These are phyloP conservation scores for Amblyteles armatorius DNA, from an alignment of 2,888 invertebrate genomes.

Conservation along the genomic window DNA sequence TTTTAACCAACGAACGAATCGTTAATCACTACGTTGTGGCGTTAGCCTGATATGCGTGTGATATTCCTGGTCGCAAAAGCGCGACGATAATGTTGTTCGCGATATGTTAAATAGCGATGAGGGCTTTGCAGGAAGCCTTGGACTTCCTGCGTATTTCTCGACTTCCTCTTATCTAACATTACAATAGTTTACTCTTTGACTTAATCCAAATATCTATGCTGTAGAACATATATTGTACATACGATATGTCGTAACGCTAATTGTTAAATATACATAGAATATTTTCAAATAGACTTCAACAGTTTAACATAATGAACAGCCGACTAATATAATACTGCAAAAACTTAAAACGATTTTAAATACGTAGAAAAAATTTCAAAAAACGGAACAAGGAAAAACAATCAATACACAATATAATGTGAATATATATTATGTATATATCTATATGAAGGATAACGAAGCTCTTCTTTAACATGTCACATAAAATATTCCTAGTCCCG, in stretches of 20 bases:
- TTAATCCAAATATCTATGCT: constrained; percentile 9
- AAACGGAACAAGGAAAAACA: constrained; percentile 23
- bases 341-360: constrained; percentile 34
- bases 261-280: constrained; percentile 59
- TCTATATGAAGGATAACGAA: constrained; percentile 55
- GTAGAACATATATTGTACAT: constrained; percentile 48
- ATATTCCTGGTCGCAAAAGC: constrained; percentile 81
- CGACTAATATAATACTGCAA: constrained; percentile 49
- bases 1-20: constrained; percentile 11
- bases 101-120: constrained; percentile 28
- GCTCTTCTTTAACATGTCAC: constrained; percentile 48
- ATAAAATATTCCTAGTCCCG: constrained; percentile 55
- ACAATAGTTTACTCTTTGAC: constrained; percentile 30
- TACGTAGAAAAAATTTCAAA: background rate
- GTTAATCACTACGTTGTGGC: constrained; percentile 53
- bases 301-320: constrained; percentile 52
- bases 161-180: constrained; percentile 19
- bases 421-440: constrained; percentile 15
- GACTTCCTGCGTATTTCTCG: background rate
- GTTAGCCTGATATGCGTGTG: constrained; percentile 81
- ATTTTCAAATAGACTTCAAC: constrained; percentile 62
- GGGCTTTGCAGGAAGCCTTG: constrained; percentile 1
- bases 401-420: constrained; percentile 31
- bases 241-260: constrained; percentile 40
- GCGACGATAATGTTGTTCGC: constrained; percentile 75